These are phyloP conservation scores for Calliopsis andreniformis DNA, from an alignment of 1,140 invertebrate genomes.

Conservation along the genomic window DNA sequence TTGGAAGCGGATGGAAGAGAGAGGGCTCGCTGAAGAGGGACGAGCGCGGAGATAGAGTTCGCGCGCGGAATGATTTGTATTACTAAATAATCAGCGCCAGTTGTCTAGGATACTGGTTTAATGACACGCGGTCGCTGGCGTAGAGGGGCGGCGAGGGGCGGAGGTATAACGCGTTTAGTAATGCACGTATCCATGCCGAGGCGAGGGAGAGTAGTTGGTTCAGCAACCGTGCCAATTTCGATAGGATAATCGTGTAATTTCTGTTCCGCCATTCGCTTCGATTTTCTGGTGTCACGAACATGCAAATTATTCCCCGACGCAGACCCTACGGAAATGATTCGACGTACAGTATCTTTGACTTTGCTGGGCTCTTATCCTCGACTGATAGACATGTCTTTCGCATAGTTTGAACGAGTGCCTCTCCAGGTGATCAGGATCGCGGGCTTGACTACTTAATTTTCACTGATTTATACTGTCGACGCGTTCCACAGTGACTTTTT, in stretches of 20 bases:
- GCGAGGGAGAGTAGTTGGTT: constrained; percentile 8
- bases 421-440: not conserved
- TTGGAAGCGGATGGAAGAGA: constrained; percentile 32
- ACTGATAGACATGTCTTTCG: not conserved
- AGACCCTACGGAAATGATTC: constrained; percentile 20
- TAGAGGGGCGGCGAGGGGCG: too few relatives aligned
- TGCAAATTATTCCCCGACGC: constrained; percentile 19
- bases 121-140: constrained; percentile 66
- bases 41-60: constrained; percentile 40
- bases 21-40: too few relatives aligned
- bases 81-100: constrained; percentile 79
- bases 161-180: constrained; percentile 66
- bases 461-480: not conserved
- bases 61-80: constrained; percentile 77
- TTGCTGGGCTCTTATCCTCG: not conserved
- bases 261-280: constrained; percentile 29
- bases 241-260: constrained; percentile 52
- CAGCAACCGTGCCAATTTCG: constrained; percentile 48
- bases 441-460: not conserved
- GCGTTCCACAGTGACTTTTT: not conserved
- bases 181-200: constrained; percentile 20
- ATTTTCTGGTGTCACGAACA: constrained; percentile 37
- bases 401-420: not conserved
- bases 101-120: constrained; percentile 78
- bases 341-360: not conserved